Evolutionary conservation across 2,888 invertebrate genomes (phyloP).

Genomic region (Erpobdella octoculata): DNA sequence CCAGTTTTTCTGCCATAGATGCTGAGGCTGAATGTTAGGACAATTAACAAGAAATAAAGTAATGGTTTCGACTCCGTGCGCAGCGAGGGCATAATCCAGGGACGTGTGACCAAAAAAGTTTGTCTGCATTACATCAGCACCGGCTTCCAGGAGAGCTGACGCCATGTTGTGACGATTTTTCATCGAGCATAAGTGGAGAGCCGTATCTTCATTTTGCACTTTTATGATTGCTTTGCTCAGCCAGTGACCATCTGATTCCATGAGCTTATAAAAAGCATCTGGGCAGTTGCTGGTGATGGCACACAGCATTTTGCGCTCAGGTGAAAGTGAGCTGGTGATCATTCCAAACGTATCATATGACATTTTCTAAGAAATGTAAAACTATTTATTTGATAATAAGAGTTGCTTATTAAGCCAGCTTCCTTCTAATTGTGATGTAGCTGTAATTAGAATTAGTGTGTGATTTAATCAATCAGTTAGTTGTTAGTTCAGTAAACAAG

Average conservation of each 20-base stretch:
- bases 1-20: not conserved
- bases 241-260: not conserved
- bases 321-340: not conserved
- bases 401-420: no score
- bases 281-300: not conserved
- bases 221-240: not conserved
- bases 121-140: not conserved
- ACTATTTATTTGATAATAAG: no score
- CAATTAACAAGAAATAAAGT: not conserved
- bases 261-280: not conserved
- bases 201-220: not conserved
- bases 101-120: constrained; percentile 12
- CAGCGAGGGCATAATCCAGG: not conserved
- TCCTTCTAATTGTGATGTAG: not conserved
- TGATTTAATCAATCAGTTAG: not conserved
- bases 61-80: not conserved
- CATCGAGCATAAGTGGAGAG: constrained; percentile 7
- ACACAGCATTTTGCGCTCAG: constrained; percentile 11
- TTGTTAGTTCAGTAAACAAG: not conserved
- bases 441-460: not conserved
- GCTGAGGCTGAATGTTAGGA: not conserved
- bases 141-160: constrained; percentile 9
- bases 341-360: constrained; percentile 20
- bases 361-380: not conserved
- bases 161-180: not conserved